These are phyloP conservation scores for Timandra comae DNA, from an alignment of 2,888 invertebrate species.

Conservation along the genomic window DNA sequence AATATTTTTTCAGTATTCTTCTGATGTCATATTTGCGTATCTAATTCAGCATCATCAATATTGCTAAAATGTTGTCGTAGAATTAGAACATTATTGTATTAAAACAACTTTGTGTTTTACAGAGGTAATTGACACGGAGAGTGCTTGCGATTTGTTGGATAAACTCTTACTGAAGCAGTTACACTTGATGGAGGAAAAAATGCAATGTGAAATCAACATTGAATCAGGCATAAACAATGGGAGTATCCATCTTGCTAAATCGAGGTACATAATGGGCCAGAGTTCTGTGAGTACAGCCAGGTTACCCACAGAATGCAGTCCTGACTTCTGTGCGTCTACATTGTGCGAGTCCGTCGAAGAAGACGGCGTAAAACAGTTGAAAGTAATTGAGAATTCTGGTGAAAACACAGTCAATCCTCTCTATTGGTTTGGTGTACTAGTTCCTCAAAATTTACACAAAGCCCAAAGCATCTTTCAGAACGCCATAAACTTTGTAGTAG, in stretches of 20 bases:
- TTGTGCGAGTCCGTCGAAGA: constrained; percentile 54
- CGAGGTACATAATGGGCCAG: constrained; percentile 86
- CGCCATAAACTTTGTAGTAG: constrained; percentile 79
- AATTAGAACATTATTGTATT: too few species aligned
- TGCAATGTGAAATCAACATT: constrained; percentile 80
- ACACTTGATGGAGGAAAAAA: constrained; percentile 84
- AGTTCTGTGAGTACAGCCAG: constrained; percentile 82
- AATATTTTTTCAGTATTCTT: too few species aligned
- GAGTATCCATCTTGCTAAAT: constrained; percentile 84
- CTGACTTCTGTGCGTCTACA: constrained; percentile 57
- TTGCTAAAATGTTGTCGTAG: too few species aligned
- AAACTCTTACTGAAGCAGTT: constrained; percentile 81
- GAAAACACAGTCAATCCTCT: constrained; percentile 79
- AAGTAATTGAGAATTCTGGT: constrained; percentile 42
- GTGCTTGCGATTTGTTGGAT: constrained; percentile 79
- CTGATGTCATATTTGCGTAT: too few species aligned
- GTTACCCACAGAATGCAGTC: constrained; percentile 81
- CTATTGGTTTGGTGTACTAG: constrained; percentile 91
- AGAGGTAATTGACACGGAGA: constrained; percentile 33
- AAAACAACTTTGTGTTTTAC: too few species aligned
- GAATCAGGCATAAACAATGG: constrained; percentile 83
- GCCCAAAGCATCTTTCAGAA: constrained; percentile 86
- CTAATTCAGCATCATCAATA: too few species aligned
- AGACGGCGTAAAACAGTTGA: constrained; percentile 58
- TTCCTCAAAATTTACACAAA: constrained; percentile 85